Conservation (phyloP, 92 coral and sea anemone genomes). For the Phenganax subtilis region DNA sequence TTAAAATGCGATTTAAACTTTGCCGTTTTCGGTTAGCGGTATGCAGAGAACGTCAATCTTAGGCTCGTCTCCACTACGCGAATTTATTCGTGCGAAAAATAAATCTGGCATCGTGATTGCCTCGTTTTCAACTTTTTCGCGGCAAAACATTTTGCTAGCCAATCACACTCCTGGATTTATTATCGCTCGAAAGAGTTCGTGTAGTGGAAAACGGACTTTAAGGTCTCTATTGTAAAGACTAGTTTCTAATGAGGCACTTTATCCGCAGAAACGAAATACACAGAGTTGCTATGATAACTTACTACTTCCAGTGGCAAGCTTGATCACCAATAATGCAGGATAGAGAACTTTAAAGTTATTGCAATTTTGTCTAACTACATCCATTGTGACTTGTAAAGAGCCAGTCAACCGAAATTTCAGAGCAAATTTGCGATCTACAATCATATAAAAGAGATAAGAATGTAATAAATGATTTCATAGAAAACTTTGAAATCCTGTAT, state of each 20-base stretch:
- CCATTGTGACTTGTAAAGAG: slow-evolving; percentile 84
- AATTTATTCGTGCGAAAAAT: no score
- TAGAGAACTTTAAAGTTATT: slow-evolving; percentile 81
- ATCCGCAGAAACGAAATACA: background rate
- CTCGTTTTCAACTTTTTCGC: no score
- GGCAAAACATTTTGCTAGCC: no score
- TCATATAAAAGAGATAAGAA: background rate
- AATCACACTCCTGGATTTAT: no score
- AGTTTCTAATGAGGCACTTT: background rate
- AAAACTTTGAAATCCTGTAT: background rate
- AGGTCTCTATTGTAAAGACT: no score
- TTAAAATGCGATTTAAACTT: no score
- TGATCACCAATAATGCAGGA: slow-evolving; percentile 74
- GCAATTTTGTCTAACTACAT: slow-evolving; percentile 69
- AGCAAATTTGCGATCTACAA: slow-evolving; percentile 88
- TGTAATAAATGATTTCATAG: background rate
- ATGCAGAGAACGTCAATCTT: no score
- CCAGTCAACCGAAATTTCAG: slow-evolving; percentile 87
- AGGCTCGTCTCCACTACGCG: no score
- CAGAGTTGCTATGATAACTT: slow-evolving; percentile 34
- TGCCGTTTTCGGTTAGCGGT: no score
- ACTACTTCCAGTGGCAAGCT: slow-evolving; percentile 87
- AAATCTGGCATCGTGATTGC: no score
- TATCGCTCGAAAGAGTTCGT: no score
- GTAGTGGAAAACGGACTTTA: no score